Base-by-base conservation (phyloP, 2,888 invertebrate species). In the Lissonota sp. region DNA sequence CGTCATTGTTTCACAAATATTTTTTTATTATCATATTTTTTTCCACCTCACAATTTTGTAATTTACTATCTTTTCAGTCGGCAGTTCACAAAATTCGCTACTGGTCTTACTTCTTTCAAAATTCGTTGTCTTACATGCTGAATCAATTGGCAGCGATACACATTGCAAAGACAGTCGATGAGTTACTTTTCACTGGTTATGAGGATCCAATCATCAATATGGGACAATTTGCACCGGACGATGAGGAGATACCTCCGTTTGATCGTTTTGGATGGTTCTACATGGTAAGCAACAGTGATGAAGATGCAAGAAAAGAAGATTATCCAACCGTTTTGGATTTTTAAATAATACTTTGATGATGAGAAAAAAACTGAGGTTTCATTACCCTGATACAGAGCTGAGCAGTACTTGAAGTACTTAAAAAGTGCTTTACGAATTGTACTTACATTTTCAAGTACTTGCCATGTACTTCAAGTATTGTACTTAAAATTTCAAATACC, bases 211-310 rank as follows among this genome's bases (percentile, higher is more conserved):
- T 97, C 69, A 94, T 98, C 75, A 94, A 95, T 51, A 91, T 96
- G 80, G 96, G 96, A 0, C 94, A 93, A 83, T 88, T 96, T 73
- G 95, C 95, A 0, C 90, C 94, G 0, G 90, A 88, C 0, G 87
- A 89, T 5, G 88, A 90, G 4, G 85, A 88, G 39, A 80, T 93
- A 6, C 93, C 94, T 0, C 95, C 95, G 0, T 95, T 95, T 82
- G 97, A 98, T 88, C 95, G 94, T 88, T 98, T 98, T 90, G 98
- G 97, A 8, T 96, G 97, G 95, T 98, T 98, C 92, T 98, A 97
- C 86, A 93, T 93, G 87, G 95, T 95, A 83, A 7, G 67, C n/a
- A 49, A 46, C 26, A 1, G 26, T 2, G 26, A 26, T 26, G 26
- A 26, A 26, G 26, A 26, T 26, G 26, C 1, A 26, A 26, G 26